These are phyloP conservation scores for Metridium senile DNA, from an alignment of 92 coral and sea anemone species.

Conservation along the genomic window DNA sequence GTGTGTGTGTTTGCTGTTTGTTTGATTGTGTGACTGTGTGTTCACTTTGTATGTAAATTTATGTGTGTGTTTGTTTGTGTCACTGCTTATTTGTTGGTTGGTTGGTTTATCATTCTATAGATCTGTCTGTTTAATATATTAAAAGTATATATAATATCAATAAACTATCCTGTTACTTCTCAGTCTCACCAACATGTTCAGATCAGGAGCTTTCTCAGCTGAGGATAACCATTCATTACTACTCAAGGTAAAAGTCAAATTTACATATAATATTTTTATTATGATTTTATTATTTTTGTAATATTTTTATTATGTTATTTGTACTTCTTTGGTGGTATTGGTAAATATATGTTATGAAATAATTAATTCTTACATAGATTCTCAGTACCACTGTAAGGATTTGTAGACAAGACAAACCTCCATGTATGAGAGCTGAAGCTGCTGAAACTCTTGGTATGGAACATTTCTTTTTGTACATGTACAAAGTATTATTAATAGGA, in stretches of 20 bases:
- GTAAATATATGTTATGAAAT: no score
- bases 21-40: no score
- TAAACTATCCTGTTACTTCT: background rate
- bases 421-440: slow-evolving; percentile 86
- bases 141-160: no score
- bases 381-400: slow-evolving; percentile 89
- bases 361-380: slow-evolving; percentile 69
- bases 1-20: background rate
- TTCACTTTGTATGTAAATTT: no score
- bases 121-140: no score
- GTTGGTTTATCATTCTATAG: no score
- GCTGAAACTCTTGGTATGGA: slow-evolving; percentile 90
- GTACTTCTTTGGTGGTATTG: background rate
- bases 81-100: no score
- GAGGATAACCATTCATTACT: slow-evolving; percentile 71
- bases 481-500: no score
- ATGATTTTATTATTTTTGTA: background rate
- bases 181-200: slow-evolving; percentile 92
- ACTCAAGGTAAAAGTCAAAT: slow-evolving; percentile 65
- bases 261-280: background rate
- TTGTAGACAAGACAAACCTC: slow-evolving; percentile 81
- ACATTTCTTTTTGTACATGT: no score
- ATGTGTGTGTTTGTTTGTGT: no score
- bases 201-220: slow-evolving; percentile 81
- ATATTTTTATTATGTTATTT: background rate